Percentiles rank a stretch among this genome's conserved stretches.
Conservation (phyloP, 2,888 invertebrate species). For the Nysson spinosus region DNA sequence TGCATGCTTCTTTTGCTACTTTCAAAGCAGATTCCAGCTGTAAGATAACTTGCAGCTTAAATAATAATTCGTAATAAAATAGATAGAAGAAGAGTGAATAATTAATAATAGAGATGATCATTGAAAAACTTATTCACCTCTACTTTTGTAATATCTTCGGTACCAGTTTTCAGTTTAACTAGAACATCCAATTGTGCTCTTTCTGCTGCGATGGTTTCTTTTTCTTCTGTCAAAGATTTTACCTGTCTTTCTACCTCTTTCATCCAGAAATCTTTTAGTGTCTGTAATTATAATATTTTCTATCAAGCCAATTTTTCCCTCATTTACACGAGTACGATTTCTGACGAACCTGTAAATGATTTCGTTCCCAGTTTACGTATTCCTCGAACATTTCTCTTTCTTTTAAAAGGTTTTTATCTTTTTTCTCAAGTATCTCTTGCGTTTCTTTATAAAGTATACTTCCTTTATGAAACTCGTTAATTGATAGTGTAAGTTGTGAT, state of each 20-base stretch:
- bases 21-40: constrained; percentile 70
- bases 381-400: constrained; percentile 71
- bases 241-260: constrained; percentile 69
- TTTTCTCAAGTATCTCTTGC: constrained; percentile 63
- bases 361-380: constrained; percentile 70
- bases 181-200: constrained; percentile 68
- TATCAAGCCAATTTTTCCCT: no score
- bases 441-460: constrained; percentile 55
- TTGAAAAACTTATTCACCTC: constrained; percentile 59
- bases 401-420: constrained; percentile 60
- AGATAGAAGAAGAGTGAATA: no score
- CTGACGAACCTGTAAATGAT: constrained; percentile 66
- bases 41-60: no score
- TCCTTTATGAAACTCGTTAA: constrained; percentile 64
- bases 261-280: constrained; percentile 68
- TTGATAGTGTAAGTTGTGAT: constrained; percentile 54
- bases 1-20: constrained; percentile 66
- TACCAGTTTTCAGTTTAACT: constrained; percentile 62
- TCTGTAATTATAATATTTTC: constrained; percentile 38
- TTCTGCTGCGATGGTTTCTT: constrained; percentile 64
- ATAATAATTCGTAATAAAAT: no score
- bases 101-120: not conserved
- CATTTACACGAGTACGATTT: no score
- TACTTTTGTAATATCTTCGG: constrained; percentile 63
- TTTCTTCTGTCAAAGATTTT: constrained; percentile 64